Evolutionary conservation across 2,888 invertebrate species (phyloP), one percentile per base, ranked within the genome.

Genomic region (Entomobrya multifasciata): DNA sequence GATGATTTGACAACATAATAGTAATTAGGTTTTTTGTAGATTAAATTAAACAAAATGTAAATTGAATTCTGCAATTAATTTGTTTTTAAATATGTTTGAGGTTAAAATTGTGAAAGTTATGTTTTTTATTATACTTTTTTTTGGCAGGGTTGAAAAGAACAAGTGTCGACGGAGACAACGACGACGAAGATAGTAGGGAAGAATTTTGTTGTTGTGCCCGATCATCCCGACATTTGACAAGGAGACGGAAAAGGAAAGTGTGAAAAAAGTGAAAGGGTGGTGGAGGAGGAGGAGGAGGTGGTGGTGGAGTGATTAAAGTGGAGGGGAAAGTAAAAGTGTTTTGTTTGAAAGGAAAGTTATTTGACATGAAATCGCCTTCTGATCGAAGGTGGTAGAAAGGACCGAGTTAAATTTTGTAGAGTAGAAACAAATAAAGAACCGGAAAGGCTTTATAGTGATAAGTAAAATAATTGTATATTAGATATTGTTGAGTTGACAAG

Each of bases 161-260:
- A 52, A 20, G 72, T 72, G 72, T 44, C 67, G 67, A 67, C 41
- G 67, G 67, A 22, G 67, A 67, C 67, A 67, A 44, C 67, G 67
- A 20, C 67, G 22, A 44, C 67, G 44, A 67, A n/a, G n/a, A n/a
- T 67, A 67, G 41, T 8, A 44, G 65, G 44, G 67, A 11, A 44
- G 44, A 44, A 44, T 22, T 22, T 22, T 67, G 67, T 36, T 65
- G 65, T 67, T 67, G 67, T 67, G 17, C 44, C 44, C 67, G 1
- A 20, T 67, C 44, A 67, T n/a, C n/a, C n/a, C n/a, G n/a, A n/a
- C n/a, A n/a, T n/a, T n/a, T n/a, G n/a, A 10, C 22, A 13, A 41
- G 22, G 13, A 20, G 41, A 36, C 1, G 57, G 57, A 25, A 17
- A 11, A 36, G 41, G 67, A 44, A 67, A 67, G 67, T 65, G 65